These are phyloP conservation scores for Tupaia tana DNA, from an alignment of 2,113 vertebrate genomes.

Conservation along the genomic window DNA sequence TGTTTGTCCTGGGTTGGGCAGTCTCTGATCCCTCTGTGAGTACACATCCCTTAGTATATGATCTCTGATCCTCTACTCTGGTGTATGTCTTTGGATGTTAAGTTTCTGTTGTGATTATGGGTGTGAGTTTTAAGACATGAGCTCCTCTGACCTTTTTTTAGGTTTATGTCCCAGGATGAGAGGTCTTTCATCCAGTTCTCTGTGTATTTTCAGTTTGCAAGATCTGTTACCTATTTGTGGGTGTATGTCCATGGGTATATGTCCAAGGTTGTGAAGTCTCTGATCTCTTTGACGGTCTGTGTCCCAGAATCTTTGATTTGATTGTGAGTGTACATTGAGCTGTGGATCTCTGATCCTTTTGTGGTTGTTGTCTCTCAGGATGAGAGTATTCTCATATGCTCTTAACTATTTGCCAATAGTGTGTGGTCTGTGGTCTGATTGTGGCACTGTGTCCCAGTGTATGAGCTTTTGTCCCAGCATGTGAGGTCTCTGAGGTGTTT, in stretches of 20 bases:
- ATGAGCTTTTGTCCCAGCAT: background rate
- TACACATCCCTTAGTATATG: background rate
- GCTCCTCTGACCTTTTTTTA: constrained; percentile 10
- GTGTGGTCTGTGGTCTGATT: background rate
- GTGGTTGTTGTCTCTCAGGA: background rate
- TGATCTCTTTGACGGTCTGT: background rate
- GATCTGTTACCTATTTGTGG: background rate
- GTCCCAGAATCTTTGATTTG: background rate
- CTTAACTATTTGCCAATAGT: background rate
- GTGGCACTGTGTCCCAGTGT: background rate
- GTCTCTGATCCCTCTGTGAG: background rate
- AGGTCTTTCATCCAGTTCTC: background rate
- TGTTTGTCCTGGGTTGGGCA: background rate
- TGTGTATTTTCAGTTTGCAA: constrained; percentile 12
- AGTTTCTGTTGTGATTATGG: background rate
- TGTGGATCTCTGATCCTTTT: background rate
- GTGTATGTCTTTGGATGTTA: background rate
- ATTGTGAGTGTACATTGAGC: constrained; percentile 5
- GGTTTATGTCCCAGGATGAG: background rate
- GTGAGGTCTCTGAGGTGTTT: background rate
- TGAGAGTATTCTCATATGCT: background rate
- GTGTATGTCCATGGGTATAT: background rate
- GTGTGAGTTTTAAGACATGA: background rate
- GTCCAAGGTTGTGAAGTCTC: background rate
- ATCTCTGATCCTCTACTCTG: background rate